Conservation (phyloP, 2,888 invertebrate genomes). For the Creontiades dilutus region DNA sequence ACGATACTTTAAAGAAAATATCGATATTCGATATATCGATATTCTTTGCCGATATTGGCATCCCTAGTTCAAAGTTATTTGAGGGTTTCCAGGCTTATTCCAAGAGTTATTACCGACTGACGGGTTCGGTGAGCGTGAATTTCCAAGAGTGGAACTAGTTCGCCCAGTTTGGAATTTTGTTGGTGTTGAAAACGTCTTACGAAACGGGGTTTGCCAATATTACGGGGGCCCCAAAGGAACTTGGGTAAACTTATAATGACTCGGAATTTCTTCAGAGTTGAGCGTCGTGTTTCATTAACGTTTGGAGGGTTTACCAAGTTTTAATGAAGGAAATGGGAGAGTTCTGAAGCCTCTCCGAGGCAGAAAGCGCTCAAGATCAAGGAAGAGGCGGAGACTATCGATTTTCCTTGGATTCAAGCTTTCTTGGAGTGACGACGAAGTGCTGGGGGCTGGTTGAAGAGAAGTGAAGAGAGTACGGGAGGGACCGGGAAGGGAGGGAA, state of each 20-base stretch:
- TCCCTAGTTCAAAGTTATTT: background rate
- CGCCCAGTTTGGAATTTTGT: background rate
- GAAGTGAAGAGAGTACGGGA: slow-evolving; percentile 29
- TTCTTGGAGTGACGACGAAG: slow-evolving; percentile 37
- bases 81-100: background rate
- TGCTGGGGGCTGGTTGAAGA: background rate
- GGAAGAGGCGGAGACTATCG: slow-evolving; percentile 45
- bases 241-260: slow-evolving; percentile 49
- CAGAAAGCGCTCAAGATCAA: slow-evolving; percentile 38
- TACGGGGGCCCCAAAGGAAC: slow-evolving; percentile 21
- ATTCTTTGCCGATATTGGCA: too few relatives aligned
- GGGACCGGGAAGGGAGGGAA: background rate
- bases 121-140: background rate
- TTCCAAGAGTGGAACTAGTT: background rate
- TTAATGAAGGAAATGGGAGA: slow-evolving; percentile 45
- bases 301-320: slow-evolving; percentile 37
- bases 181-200: slow-evolving; percentile 7
- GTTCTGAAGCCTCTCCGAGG: slow-evolving; percentile 33
- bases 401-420: slow-evolving; percentile 21
- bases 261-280: slow-evolving; percentile 45
- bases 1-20: too few relatives aligned
- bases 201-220: background rate
- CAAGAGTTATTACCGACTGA: background rate
- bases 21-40: too few relatives aligned
- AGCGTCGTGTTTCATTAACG: slow-evolving; percentile 46